Base-by-base conservation (phyloP, 1,140 invertebrate genomes). In the Melipona quadrifasciata region DNA sequence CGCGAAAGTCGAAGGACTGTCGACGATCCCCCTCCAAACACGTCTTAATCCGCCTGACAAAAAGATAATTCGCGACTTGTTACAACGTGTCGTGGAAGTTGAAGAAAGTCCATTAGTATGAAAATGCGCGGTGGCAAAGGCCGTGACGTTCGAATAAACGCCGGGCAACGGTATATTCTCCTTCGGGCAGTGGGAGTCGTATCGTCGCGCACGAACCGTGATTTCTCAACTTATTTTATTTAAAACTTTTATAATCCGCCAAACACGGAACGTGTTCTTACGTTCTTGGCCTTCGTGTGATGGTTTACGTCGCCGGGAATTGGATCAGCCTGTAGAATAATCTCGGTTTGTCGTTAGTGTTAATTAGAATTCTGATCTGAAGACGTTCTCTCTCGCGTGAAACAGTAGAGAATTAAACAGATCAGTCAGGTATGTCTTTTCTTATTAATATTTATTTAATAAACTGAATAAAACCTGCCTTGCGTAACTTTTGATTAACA, bases 41-140 rank as follows among this genome's bases (percentile, higher is more conserved):
- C 57, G 51, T 64, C 64, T 57, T 65, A 80, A 68, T 79, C 31
- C 51, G 6, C 17, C 53, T 47, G 53, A 70, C 53, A 47, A 71
- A 79, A 78, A 31, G 71, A 61, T 81, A 55, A 70, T 81, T 39
- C 84, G 34, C 24, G 55, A 14, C 39, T 61, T 58, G 39, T 70
- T 58, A 70, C 55, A 53, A 1, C 67, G 53, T 79, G 74, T 71
- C 65, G 31, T 80, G 68, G 55, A 74, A 90, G 89, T 91, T 91
- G 89, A 92, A 92, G 88, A 92, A n/a, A 92, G 91, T 92, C 91
- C 90, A 92, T 92, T 92, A 92, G 91, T 91, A 92, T 92, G 91
- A 92, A 92, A 92, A 92, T 92, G 89, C 64, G 90, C 86, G 89
- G 85, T 65, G 39, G 39, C 55, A 68, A 90, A 90, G 84, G 92